phyloP scores from a whole-genome alignment of 2,113 vertebrate genomes.

The Crotalus tigris region DNA sequence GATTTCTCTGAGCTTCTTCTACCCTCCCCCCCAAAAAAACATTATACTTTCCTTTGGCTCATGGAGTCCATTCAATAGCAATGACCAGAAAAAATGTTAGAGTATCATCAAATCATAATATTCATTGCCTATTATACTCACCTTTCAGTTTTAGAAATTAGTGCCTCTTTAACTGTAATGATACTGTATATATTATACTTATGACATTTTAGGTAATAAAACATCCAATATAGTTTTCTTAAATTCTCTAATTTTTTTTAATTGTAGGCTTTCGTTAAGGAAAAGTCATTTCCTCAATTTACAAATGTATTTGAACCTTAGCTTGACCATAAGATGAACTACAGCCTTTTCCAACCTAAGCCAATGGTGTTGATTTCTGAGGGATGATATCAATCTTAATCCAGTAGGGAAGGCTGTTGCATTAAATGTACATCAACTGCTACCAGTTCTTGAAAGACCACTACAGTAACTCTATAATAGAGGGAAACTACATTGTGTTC shows the following conservation, averaged over 20 bases:
- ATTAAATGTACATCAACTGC: neutral
- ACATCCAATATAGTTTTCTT: neutral
- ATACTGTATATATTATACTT: neutral
- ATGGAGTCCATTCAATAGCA: neutral
- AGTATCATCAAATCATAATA: neutral
- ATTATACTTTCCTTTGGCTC: neutral
- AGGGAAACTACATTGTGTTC: neutral
- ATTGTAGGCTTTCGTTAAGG: neutral
- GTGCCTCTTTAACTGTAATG: neutral
- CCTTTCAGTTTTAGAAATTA: neutral
- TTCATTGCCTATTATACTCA: neutral
- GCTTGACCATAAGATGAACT: neutral
- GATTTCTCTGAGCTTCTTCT: neutral
- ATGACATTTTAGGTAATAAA: neutral
- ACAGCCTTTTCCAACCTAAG: neutral
- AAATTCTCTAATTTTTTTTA: neutral
- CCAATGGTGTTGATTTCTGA: neutral
- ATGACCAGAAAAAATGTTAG: neutral
- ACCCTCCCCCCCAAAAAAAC: neutral
- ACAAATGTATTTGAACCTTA: neutral
- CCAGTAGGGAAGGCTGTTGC: neutral
- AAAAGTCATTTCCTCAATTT: neutral
- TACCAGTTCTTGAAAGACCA: neutral
- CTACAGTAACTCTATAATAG: neutral
- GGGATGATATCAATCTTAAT: neutral